A percentile compares a stretch with the other conserved stretches of the same genome.
Conservation (phyloP, 2,797 vertebrate species). For the Trichosurus vulpecula region DNA sequence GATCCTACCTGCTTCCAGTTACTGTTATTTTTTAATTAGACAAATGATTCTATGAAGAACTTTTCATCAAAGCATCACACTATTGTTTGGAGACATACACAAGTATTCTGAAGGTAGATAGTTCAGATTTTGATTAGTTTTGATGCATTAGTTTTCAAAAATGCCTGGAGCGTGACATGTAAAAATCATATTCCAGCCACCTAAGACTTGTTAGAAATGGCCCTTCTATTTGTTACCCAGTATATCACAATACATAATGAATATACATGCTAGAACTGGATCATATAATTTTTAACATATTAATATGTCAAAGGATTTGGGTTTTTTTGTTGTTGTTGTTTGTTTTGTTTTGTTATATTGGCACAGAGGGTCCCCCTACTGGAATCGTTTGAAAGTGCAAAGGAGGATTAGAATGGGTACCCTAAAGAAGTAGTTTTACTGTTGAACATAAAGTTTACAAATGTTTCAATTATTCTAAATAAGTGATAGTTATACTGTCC, state of each 20-base stretch:
- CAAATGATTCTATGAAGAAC: not conserved
- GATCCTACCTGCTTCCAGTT: not conserved
- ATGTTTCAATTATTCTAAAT: constrained; percentile 45
- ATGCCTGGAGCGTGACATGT: not conserved
- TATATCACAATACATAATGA: not conserved
- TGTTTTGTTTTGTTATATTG: constrained; percentile 39
- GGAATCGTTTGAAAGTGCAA: constrained; percentile 27
- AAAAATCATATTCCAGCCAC: constrained; percentile 7
- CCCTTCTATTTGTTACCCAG: not conserved
- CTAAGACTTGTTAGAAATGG: not conserved
- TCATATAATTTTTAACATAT: not conserved
- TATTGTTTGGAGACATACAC: not conserved
- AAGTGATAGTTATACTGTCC: constrained; percentile 6
- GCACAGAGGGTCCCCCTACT: constrained; percentile 15
- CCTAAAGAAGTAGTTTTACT: not conserved
- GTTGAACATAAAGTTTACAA: constrained; percentile 3
- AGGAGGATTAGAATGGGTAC: constrained; percentile 9
- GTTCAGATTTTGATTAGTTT: constrained; percentile 27
- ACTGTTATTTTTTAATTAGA: not conserved
- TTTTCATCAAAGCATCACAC: not conserved
- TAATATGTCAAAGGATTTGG: constrained; percentile 16
- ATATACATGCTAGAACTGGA: not conserved
- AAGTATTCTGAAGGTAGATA: not conserved
- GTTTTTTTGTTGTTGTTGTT: constrained; percentile 7
- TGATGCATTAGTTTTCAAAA: not conserved